Base-by-base conservation (phyloP, 2,888 invertebrate genomes). In the Tanytarsus gracilentus region DNA sequence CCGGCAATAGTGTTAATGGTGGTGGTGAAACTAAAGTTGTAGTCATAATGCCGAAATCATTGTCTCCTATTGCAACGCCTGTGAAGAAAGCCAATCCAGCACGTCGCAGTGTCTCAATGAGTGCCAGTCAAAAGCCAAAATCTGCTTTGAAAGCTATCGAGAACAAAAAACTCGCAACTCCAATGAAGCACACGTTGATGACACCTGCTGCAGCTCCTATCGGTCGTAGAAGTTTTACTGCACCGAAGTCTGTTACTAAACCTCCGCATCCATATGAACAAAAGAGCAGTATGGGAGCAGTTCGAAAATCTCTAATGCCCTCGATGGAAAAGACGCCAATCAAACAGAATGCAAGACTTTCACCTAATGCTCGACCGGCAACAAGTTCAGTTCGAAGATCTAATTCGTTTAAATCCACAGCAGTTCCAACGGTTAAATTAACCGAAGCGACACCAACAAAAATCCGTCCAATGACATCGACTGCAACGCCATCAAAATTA, bases 301-400 rank as follows among this genome's bases (percentile, higher is more conserved):
- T 55, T 16, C 36, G 55, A n/a, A 58, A 58, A 18, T 58, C 58
- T 7, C 9, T 58, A 1, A 48, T 58, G 30, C 29, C 16, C 4
- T 16, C 33, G 11, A 53, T 55, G 26, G 55, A 40, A 14, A 36
- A 33, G 25, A 56, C 40, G 26, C 56, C 56, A 23, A 21, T 9
- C 3, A 16, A 16, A 8, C 7, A 14, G 18, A 56, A 40, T 9
- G 7, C 30, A 11, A 55, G 25, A n/a, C n/a, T 14, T 14, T 18
- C 23, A 26, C 5, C 40, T 6, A 16, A 18, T 14, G 11, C 44
- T 4, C 18, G 18, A 8, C 23, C 27, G 16, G 29, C 36, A 16
- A 2, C 36, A 18, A 29, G 18, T 9, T 11, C 26, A 14, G 18
- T 36, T 3, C 58, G 58, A n/a, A 44, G 58, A n/a, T 33, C 58